These are phyloP conservation scores for Lepidonotus clava DNA, from an alignment of 2,888 invertebrate species.

Conservation along the genomic window DNA sequence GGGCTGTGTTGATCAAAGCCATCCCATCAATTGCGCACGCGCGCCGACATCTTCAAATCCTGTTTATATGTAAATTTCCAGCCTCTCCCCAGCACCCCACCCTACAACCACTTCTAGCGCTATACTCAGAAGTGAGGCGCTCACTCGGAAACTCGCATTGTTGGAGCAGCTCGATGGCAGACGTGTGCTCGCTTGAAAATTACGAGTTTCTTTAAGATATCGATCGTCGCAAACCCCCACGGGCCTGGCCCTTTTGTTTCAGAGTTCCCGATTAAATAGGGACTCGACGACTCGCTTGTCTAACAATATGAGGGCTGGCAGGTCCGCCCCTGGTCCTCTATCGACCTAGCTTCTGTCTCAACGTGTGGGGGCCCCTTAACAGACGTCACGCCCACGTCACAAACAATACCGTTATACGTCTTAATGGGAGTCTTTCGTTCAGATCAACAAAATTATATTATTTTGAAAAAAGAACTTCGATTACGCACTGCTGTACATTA, in stretches of 20 bases:
- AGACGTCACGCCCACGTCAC: too few species aligned
- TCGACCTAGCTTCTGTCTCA: constrained; percentile 13
- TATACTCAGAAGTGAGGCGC: constrained; percentile 8
- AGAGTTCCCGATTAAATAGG: background rate
- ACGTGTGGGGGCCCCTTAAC: too few species aligned
- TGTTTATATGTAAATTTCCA: constrained; percentile 22
- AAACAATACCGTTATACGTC: too few species aligned
- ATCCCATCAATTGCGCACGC: constrained; percentile 23
- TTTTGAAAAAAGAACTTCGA: too few species aligned
- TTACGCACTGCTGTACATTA: too few species aligned
- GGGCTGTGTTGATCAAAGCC: constrained; percentile 37
- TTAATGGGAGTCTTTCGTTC: too few species aligned
- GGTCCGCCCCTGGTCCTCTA: background rate
- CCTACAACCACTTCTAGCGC: background rate
- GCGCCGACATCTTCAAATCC: constrained; percentile 2
- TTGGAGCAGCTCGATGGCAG: background rate
- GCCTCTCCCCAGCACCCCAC: background rate
- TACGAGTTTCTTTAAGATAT: constrained; percentile 13
- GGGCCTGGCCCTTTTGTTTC: background rate
- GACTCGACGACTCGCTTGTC: too few species aligned
- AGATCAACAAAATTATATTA: too few species aligned
- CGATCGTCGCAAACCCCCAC: background rate
- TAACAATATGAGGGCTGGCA: constrained; percentile 13
- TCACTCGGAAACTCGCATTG: background rate
- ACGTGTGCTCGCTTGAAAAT: constrained; percentile 8